Evolutionary conservation across 2,113 vertebrate species (phyloP), one percentile per base, ranked within the genome.

Genomic region (Anseranas semipalmata): DNA sequence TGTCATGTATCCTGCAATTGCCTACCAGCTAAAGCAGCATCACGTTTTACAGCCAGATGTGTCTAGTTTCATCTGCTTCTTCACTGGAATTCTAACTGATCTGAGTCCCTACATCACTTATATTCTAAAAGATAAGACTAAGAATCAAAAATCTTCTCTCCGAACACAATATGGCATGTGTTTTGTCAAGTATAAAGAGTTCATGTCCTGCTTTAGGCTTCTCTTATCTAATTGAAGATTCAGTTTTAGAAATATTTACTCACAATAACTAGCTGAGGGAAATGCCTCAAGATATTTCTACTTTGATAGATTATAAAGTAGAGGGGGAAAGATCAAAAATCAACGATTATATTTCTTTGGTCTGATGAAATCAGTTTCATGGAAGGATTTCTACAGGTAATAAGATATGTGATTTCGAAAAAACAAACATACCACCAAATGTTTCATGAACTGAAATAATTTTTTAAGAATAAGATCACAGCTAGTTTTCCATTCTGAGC

Each of bases 11-110:
- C 35, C 75, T 92, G 71, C 55, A 41, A 53, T 68, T 95, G 78
- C 85, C 78, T 95, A 48, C 43, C 56, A 90, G 68, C 37, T 85
- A 71, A 96, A 95, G 83, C 6, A 25, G 60, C 58, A 94, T 58
- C 59, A 81, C 27, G 45, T 75, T 91, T 96, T 87, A 65, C 45
- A 91, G 63, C 68, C 84, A 96, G 85, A 96, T 93, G 85, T 88
- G 43, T 86, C 85, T 83, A 85, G 63, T 95, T 87, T 87, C 59
- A 53, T 87, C 62, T 83, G 46, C 9, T 85, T 66, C 75, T 76
- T 85, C 68, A 74, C 37, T 70, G 41, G 55, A 66, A 80, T 93
- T 96, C 18, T 67, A 74, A 41, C 63, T 91, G 95, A 58, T 88
- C 28, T 92, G 77, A 85, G 27, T 3, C 73, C 39, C 28, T 73